phyloP scores from a whole-genome alignment of 2,888 invertebrate species.

The Polietes domitor region DNA sequence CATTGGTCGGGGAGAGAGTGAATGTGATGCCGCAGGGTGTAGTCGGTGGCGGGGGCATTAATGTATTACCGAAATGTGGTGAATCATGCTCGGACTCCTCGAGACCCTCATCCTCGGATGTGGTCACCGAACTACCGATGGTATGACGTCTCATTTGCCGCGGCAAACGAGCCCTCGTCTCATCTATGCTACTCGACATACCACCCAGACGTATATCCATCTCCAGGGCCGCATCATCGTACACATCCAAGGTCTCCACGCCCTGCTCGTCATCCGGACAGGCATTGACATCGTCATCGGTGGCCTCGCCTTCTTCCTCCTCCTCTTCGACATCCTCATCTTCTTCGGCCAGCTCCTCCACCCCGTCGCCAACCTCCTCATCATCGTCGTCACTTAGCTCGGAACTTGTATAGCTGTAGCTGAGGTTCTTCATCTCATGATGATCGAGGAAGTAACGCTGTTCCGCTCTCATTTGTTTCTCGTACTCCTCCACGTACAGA shows the following conservation, averaged over 20 bases:
- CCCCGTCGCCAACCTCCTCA: slow-evolving; percentile 53
- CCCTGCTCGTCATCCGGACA: slow-evolving; percentile 59
- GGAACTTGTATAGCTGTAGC: slow-evolving; percentile 82
- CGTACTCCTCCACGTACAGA: slow-evolving; percentile 88
- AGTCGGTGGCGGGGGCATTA: slow-evolving; percentile 80
- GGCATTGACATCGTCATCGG: slow-evolving; percentile 64
- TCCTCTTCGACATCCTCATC: slow-evolving; percentile 78
- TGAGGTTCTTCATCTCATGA: slow-evolving; percentile 79
- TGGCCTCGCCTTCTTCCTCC: slow-evolving; percentile 79
- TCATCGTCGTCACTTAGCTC: slow-evolving; percentile 80
- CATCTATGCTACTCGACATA: slow-evolving; percentile 74
- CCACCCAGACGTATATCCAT: slow-evolving; percentile 75
- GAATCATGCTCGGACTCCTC: slow-evolving; percentile 81
- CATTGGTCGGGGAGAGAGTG: slow-evolving; percentile 83
- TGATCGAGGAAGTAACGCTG: slow-evolving; percentile 78
- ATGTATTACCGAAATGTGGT: slow-evolving; percentile 79
- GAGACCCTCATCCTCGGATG: slow-evolving; percentile 81
- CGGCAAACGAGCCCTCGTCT: slow-evolving; percentile 74
- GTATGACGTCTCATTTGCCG: slow-evolving; percentile 77
- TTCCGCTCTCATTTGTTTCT: slow-evolving; percentile 82
- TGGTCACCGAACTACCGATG: slow-evolving; percentile 77
- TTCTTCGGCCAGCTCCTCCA: slow-evolving; percentile 50
- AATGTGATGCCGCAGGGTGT: slow-evolving; percentile 85
- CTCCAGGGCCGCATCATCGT: slow-evolving; percentile 73
- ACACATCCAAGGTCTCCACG: slow-evolving; percentile 63